Evolutionary conservation across 2,113 vertebrate genomes (phyloP).

Genomic region (Xenopus borealis): DNA sequence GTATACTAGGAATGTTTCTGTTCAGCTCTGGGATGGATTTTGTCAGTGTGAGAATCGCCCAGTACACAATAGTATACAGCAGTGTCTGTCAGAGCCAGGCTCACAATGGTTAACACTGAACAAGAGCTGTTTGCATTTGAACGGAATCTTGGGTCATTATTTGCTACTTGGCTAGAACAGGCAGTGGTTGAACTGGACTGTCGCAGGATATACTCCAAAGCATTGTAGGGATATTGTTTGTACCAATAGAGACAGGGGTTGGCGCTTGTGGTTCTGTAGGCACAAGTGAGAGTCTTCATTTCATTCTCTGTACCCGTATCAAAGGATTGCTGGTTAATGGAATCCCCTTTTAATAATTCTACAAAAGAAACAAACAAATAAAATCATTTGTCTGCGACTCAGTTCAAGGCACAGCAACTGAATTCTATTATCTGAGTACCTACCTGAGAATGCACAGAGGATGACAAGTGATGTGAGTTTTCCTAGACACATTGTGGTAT

Average conservation of each 20-base stretch:
- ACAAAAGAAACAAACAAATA: neutral
- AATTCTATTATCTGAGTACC: too few relatives aligned
- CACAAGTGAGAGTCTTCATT: slow-evolving; percentile 1
- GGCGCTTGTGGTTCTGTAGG: neutral
- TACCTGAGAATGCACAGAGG: neutral
- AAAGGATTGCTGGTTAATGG: neutral
- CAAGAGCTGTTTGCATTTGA: neutral
- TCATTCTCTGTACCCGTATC: neutral
- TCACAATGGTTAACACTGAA: neutral
- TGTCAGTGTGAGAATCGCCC: slow-evolving; percentile 5
- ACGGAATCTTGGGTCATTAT: neutral
- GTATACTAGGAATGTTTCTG: neutral
- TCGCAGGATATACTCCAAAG: neutral
- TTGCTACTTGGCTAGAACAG: neutral
- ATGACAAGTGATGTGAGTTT: too few relatives aligned
- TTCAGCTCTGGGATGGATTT: neutral
- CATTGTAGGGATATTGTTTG: neutral
- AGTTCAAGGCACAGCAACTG: too few relatives aligned
- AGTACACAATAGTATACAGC: slow-evolving; percentile 5
- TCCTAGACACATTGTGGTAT: too few relatives aligned
- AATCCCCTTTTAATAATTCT: neutral
- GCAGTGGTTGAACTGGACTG: neutral
- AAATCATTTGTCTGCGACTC: neutral
- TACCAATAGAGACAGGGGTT: neutral
- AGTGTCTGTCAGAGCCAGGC: neutral